These are phyloP conservation scores for Drosophila sturtevanti DNA, from an alignment of 1,140 invertebrate genomes.

Conservation along the genomic window DNA sequence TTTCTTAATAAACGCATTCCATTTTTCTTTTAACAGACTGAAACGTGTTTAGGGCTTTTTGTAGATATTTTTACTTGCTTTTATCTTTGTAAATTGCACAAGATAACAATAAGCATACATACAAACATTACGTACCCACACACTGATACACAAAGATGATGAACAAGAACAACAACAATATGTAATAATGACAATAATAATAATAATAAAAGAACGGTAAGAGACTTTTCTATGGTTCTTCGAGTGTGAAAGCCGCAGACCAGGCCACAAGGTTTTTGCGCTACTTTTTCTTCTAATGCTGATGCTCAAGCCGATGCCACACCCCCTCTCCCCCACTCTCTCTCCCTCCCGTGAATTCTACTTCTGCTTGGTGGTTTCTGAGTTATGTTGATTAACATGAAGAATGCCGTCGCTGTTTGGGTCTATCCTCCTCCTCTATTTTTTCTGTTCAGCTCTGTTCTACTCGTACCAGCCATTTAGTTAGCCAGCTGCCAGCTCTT, in stretches of 20 bases:
- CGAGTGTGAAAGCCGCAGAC: slow-evolving; percentile 53
- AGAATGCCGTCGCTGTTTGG: slow-evolving; percentile 29
- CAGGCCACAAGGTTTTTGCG: slow-evolving; percentile 24
- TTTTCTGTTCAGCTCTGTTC: background rate
- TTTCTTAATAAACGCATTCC: slow-evolving; percentile 5
- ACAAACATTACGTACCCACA: slow-evolving; percentile 17
- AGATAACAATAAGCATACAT: slow-evolving; percentile 45
- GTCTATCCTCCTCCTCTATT: background rate
- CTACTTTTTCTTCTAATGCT: background rate
- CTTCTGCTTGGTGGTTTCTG: slow-evolving; percentile 18
- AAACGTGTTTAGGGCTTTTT: slow-evolving; percentile 34
- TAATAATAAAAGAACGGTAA: slow-evolving; percentile 51
- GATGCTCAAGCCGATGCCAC: no score
- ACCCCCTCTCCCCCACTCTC: no score
- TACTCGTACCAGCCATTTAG: slow-evolving; percentile 5
- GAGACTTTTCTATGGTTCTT: slow-evolving; percentile 26
- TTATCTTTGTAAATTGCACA: slow-evolving; percentile 42
- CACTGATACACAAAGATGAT: slow-evolving; percentile 20
- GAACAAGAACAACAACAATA: slow-evolving; percentile 32
- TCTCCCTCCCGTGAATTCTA: no score
- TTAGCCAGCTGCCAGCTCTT: background rate
- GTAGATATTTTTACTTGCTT: slow-evolving; percentile 15
- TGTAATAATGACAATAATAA: slow-evolving; percentile 64
- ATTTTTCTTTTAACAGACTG: background rate
- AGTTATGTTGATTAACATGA: slow-evolving; percentile 53